Conservation (phyloP, 2,113 vertebrate species). For the Corynorhinus townsendii region DNA sequence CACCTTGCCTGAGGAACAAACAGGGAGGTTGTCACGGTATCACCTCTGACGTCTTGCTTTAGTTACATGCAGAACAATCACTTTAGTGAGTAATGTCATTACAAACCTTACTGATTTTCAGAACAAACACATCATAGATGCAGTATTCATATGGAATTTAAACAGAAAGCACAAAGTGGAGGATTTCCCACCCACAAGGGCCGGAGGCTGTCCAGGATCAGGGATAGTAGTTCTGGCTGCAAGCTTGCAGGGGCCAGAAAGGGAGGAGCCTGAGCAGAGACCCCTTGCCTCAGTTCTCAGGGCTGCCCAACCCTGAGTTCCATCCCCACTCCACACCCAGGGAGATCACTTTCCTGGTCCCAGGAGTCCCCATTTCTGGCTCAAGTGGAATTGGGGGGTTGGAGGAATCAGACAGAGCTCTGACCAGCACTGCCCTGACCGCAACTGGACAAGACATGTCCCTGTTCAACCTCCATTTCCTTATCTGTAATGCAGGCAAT, state of each 20-base stretch:
- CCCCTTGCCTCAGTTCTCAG: not conserved
- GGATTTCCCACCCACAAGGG: not conserved
- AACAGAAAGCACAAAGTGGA: not conserved
- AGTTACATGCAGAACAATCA: conserved; percentile 10
- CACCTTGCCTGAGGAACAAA: not conserved
- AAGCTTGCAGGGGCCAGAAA: not conserved
- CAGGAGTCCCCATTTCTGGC: not conserved
- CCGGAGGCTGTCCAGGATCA: not conserved
- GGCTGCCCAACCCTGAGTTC: not conserved
- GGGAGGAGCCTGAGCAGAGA: not conserved
- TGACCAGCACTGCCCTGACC: not conserved
- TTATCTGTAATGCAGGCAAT: not conserved
- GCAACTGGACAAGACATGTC: not conserved
- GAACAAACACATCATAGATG: conserved; percentile 21
- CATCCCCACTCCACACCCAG: not conserved
- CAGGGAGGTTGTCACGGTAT: not conserved
- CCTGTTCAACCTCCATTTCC: not conserved
- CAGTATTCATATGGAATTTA: not conserved
- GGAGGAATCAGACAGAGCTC: not conserved
- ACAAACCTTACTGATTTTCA: conserved; percentile 10
- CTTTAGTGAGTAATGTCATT: conserved; percentile 44
- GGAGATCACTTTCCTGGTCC: not conserved
- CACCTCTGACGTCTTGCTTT: conserved; percentile 11
- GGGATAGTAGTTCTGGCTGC: fast-evolving
- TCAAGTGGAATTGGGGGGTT: fast-evolving